phyloP scores from a whole-genome alignment of 2,888 invertebrate genomes.

The Cristatella mucedo region DNA sequence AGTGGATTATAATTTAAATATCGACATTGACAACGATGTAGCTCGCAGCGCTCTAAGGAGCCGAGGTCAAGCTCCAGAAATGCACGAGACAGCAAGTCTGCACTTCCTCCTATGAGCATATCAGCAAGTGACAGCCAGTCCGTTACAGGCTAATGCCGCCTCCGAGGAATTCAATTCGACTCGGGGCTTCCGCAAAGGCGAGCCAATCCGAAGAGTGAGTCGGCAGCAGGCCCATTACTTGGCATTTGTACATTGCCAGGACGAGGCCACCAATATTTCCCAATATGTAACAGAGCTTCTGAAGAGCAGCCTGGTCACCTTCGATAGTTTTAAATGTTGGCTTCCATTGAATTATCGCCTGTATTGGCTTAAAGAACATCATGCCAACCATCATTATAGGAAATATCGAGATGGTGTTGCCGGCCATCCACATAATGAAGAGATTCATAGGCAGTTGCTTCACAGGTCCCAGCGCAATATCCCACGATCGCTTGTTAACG shows the following conservation, averaged over 20 bases:
- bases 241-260: slow-evolving; percentile 86
- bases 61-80: too few relatives aligned
- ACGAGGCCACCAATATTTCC: slow-evolving; percentile 82
- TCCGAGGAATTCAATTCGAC: too few relatives aligned
- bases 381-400: slow-evolving; percentile 99
- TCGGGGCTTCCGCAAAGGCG: slow-evolving; percentile 82
- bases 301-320: slow-evolving; percentile 70
- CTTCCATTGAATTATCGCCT: slow-evolving; percentile 53
- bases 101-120: too few relatives aligned
- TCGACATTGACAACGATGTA: too few relatives aligned
- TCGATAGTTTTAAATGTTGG: slow-evolving; percentile 77
- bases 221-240: slow-evolving; percentile 88
- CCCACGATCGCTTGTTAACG: slow-evolving; percentile 91
- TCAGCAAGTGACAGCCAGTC: too few relatives aligned
- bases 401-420: slow-evolving; percentile 95
- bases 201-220: slow-evolving; percentile 96
- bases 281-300: slow-evolving; percentile 78
- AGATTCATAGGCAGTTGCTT: slow-evolving; percentile 93
- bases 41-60: too few relatives aligned
- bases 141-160: too few relatives aligned
- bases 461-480: slow-evolving; percentile 77
- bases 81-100: too few relatives aligned
- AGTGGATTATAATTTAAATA: too few relatives aligned
- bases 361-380: slow-evolving; percentile 87
- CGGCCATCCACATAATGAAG: slow-evolving; percentile 99